A percentile compares a stretch with the other conserved stretches of the same genome.
phyloP scores from a whole-genome alignment of 2,888 invertebrate species.

The Tenodera sinensis region DNA sequence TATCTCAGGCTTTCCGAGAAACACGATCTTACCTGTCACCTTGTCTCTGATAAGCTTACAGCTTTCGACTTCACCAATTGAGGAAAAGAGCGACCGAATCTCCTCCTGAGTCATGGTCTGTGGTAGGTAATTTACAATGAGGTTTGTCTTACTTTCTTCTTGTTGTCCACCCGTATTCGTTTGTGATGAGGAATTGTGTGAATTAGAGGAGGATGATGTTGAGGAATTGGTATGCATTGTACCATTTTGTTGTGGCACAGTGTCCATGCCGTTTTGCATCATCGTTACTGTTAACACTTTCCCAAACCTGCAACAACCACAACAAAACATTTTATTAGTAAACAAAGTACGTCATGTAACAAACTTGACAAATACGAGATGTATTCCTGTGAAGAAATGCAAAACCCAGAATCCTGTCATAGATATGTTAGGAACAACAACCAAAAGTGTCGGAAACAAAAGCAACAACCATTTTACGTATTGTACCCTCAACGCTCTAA shows the following conservation, averaged over 20 bases:
- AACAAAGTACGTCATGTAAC: not conserved
- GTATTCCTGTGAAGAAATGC: no score
- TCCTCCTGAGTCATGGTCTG: constrained; percentile 99
- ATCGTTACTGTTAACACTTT: constrained; percentile 42
- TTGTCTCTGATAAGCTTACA: constrained; percentile 99
- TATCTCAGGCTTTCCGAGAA: not conserved
- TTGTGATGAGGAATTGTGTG: constrained; percentile 43
- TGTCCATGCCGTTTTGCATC: constrained; percentile 83
- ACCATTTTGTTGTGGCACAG: constrained; percentile 81
- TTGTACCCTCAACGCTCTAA: no score
- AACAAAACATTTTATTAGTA: not conserved
- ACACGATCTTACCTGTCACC: constrained; percentile 70
- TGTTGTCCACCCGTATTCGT: constrained; percentile 56
- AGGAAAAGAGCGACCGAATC: constrained; percentile 94
- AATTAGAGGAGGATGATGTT: constrained; percentile 40
- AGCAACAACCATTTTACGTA: no score
- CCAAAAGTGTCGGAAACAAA: no score
- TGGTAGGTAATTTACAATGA: constrained; percentile 99
- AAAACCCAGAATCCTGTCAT: no score
- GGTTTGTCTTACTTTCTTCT: constrained; percentile 95
- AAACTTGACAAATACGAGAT: no score
- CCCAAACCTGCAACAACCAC: constrained; percentile 33
- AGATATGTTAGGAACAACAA: no score
- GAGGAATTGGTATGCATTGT: constrained; percentile 43
- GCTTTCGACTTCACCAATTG: constrained; percentile 98